Conservation (phyloP, 2,888 invertebrate species). For the Cephalotes varians region DNA sequence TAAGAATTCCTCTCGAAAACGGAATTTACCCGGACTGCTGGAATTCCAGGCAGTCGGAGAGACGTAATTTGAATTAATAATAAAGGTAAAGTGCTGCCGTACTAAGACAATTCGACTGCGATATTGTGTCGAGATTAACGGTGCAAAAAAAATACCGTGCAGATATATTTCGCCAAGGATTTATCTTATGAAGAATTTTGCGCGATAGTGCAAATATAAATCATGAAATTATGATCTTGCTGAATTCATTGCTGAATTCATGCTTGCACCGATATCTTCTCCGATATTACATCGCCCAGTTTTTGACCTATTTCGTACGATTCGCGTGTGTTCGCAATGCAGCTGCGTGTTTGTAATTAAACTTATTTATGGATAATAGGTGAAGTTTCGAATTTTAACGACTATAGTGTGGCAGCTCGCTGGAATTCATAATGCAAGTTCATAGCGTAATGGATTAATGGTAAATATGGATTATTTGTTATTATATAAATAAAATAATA, state of each 20-base stretch:
- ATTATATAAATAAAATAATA: background rate
- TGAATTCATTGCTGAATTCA: slow-evolving; percentile 15
- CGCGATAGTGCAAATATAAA: slow-evolving; percentile 11
- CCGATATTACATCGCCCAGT: slow-evolving; percentile 7
- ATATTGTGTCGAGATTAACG: slow-evolving; percentile 33
- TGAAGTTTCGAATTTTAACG: slow-evolving; percentile 43
- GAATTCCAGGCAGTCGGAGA: slow-evolving; percentile 31
- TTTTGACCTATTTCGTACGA: slow-evolving; percentile 21
- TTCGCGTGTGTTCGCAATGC: slow-evolving; percentile 18
- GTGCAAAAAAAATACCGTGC: slow-evolving; percentile 20
- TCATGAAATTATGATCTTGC: slow-evolving; percentile 7
- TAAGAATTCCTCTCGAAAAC: slow-evolving; percentile 53
- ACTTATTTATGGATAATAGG: slow-evolving; percentile 44
- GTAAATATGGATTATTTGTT: background rate
- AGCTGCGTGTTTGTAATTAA: slow-evolving; percentile 43
- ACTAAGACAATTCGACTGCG: slow-evolving; percentile 17
- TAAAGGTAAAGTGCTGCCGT: slow-evolving; percentile 44
- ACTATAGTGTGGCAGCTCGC: background rate
- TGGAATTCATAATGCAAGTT: background rate
- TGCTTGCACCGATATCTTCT: background rate
- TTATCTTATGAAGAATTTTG: slow-evolving; percentile 6
- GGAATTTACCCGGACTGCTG: slow-evolving; percentile 31
- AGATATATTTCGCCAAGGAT: background rate
- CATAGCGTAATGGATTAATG: background rate
- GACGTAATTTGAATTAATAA: slow-evolving; percentile 53